Conservation (phyloP, 1,140 invertebrate genomes). For the Pachyrhynchus sulphureomaculatus region DNA sequence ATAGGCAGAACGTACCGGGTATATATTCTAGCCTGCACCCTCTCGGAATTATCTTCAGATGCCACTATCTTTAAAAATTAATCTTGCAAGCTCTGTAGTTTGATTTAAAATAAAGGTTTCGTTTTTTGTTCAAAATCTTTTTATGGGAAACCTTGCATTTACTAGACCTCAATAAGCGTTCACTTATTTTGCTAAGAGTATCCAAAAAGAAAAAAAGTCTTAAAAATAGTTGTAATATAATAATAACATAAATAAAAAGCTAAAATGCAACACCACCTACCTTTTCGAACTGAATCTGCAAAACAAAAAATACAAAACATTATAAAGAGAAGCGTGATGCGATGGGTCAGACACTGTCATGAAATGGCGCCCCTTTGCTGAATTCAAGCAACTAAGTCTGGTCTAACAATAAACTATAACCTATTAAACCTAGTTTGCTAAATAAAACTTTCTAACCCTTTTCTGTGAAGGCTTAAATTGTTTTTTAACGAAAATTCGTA, state of each 20-base stretch:
- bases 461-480: not conserved
- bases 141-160: too few species aligned
- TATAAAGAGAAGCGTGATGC: slow-evolving; percentile 32
- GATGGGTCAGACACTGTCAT: slow-evolving; percentile 35
- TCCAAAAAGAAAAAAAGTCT: not conserved
- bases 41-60: too few species aligned
- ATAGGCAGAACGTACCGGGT: too few species aligned
- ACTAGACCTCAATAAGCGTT: too few species aligned
- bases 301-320: slow-evolving; percentile 32
- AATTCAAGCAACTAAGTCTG: slow-evolving; percentile 25
- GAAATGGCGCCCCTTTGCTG: slow-evolving; percentile 32
- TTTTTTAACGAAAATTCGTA: not conserved
- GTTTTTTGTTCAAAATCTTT: too few species aligned
- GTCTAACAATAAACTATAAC: slow-evolving; percentile 22
- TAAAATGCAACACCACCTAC: slow-evolving; percentile 36
- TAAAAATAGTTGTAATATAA: not conserved
- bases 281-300: slow-evolving; percentile 36
- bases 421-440: not conserved
- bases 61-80: too few species aligned
- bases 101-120: too few species aligned
- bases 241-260: slow-evolving; percentile 21
- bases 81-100: too few species aligned
- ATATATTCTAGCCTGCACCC: too few species aligned
- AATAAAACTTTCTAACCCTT: too few species aligned
- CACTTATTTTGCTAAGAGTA: not conserved